Base-by-base conservation (phyloP, 2,888 invertebrate genomes). In the Tiliacea citrago region DNA sequence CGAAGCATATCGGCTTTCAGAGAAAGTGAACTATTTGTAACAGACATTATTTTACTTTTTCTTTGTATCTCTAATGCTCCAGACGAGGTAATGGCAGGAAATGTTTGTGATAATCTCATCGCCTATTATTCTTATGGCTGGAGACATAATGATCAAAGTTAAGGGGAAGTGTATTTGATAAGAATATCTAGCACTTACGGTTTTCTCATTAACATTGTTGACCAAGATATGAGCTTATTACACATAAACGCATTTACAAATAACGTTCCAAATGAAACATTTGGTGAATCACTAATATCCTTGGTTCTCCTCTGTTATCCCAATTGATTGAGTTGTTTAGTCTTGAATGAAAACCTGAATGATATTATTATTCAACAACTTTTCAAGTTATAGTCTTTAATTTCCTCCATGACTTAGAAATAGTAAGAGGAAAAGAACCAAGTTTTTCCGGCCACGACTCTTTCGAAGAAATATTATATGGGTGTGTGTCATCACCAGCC, bases 1-100 rank as follows among this genome's bases (percentile, higher is more conserved):
- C 89, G 88, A 89, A 85, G 82, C 89, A 86, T 82, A 86, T 78
- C 89, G 83, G 60, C 24, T 67, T 81, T 74, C 49, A 47, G 88
- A 86, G 89, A 88, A 88, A 88, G 89, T 82, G 72, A 42, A 81
- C 69, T 83, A 84, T 79, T 78, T 87, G 61, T 57, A 77, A 79
- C 75, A 81, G 21, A 78, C 68, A 68, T 75, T 65, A 74, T 61
- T 81, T 79, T 29, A 75, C 75, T 70, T 77, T 68, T 81, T 72
- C 79, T 71, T 70, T 74, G 67, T 77, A 73, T 39, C 66, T 65
- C 63, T 68, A 79, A 75, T 66, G 69, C 42, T 70, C 47, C 51
- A 75, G 70, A 71, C 51, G 63, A 77, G 45, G 55, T 84, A 81
- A 80, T 81, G 68, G 53, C 12, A 49, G 66, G 58, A 70, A 68